Conservation (phyloP, 2,888 invertebrate genomes). For the Tuberolachnus salignus region DNA sequence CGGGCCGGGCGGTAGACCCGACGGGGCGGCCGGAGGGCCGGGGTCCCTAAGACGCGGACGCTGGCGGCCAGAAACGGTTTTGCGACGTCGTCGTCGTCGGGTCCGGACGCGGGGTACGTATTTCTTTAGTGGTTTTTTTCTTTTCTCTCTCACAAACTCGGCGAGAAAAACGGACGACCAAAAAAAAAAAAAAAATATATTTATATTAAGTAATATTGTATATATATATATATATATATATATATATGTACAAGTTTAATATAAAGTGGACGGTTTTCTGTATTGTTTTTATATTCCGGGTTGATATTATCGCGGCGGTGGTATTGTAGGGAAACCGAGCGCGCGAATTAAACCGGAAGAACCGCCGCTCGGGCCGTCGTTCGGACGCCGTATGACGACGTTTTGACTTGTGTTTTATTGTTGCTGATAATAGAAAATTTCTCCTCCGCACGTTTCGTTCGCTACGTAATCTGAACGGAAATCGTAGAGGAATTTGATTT, state of each 20-base stretch:
- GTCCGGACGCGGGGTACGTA: slow-evolving; percentile 24
- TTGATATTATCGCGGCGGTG: not conserved
- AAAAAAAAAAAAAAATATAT: slow-evolving; percentile 39
- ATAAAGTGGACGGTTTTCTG: slow-evolving; percentile 10
- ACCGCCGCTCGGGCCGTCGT: too few species aligned
- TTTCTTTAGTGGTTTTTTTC: slow-evolving; percentile 4
- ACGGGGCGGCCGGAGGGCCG: not conserved
- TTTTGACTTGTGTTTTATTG: too few species aligned
- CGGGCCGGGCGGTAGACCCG: not conserved
- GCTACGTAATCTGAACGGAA: too few species aligned
- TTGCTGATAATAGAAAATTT: too few species aligned
- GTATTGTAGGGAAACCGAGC: slow-evolving; percentile 33
- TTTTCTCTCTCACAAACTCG: not conserved
- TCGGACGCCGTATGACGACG: not conserved
- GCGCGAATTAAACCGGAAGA: slow-evolving; percentile 19
- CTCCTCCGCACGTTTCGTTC: too few species aligned
- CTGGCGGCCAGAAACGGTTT: slow-evolving; percentile 22
- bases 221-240: not conserved
- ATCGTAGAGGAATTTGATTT: too few species aligned
- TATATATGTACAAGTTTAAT: not conserved
- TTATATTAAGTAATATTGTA: slow-evolving; percentile 11
- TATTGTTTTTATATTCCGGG: slow-evolving; percentile 1
- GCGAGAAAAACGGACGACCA: slow-evolving; percentile 22
- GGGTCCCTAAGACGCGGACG: not conserved
- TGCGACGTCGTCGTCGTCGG: slow-evolving; percentile 25